Evolutionary conservation across 2,797 vertebrate genomes (phyloP).

Genomic region (Fistularia commersonii): DNA sequence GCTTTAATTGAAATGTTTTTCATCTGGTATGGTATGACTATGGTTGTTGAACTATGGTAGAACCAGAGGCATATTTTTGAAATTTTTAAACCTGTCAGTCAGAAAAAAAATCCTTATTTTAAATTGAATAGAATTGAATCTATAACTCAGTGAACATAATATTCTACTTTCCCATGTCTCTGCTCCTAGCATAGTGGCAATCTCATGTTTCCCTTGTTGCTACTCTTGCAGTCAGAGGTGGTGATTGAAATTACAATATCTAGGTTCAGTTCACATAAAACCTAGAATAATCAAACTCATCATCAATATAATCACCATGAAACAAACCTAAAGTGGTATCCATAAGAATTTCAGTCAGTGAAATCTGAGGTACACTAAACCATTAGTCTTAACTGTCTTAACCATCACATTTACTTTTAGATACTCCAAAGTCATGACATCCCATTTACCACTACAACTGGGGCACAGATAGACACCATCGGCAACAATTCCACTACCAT

Average conservation of each 20-base stretch:
- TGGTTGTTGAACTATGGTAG: conserved; percentile 24
- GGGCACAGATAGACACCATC: conserved; percentile 7
- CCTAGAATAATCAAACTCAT: neutral
- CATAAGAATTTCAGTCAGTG: neutral
- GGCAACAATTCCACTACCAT: conserved; percentile 2
- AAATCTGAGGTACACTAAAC: neutral
- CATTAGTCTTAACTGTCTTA: too few species aligned
- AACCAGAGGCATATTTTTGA: conserved; percentile 39
- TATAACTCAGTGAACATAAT: too few species aligned
- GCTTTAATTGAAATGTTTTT: conserved; percentile 17
- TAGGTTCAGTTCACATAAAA: conserved; percentile 29
- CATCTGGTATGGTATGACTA: neutral
- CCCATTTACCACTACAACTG: too few species aligned
- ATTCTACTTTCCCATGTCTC: conserved; percentile 22
- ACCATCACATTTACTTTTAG: too few species aligned
- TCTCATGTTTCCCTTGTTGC: conserved; percentile 1
- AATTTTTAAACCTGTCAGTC: neutral
- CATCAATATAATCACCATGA: too few species aligned
- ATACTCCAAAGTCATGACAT: too few species aligned
- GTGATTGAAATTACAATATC: neutral
- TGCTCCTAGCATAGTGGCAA: conserved; percentile 42
- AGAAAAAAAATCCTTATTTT: neutral
- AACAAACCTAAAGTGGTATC: neutral
- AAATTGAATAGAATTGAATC: neutral
- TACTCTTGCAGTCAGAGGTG: conserved; percentile 1